phyloP scores from a whole-genome alignment of 2,797 vertebrate genomes.

The Esox masquinongy region DNA sequence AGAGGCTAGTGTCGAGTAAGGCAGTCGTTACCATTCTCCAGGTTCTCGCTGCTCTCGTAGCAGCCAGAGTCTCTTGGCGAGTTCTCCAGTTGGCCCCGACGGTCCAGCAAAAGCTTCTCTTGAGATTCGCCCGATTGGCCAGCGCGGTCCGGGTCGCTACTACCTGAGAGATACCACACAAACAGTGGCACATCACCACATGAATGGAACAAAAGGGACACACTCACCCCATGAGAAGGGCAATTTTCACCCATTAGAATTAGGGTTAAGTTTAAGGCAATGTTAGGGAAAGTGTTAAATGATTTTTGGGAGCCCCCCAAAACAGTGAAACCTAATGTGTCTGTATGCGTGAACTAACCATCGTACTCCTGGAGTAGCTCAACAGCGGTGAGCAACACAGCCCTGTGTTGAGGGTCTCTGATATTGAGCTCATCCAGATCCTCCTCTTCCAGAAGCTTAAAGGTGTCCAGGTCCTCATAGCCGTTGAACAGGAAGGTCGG shows the following conservation, averaged over 20 bases:
- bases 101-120: constrained; percentile 86
- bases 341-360: constrained; percentile 69
- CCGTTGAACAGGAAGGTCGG: constrained; percentile 97
- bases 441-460: constrained; percentile 94
- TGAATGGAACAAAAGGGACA: not conserved
- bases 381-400: constrained; percentile 92
- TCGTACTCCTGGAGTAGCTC: constrained; percentile 91
- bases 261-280: no score
- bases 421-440: constrained; percentile 96
- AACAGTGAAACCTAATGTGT: not conserved
- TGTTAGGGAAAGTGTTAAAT: no score
- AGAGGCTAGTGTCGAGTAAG: constrained; percentile 48
- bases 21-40: constrained; percentile 89
- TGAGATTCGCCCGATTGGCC: constrained; percentile 81
- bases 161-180: constrained; percentile 74
- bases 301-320: no score
- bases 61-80: constrained; percentile 97
- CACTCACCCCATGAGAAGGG: no score
- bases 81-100: constrained; percentile 76
- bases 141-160: constrained; percentile 81
- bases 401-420: constrained; percentile 88
- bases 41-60: constrained; percentile 93
- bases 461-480: constrained; percentile 96
- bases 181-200: constrained; percentile 19
- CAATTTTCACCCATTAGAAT: no score